These are phyloP conservation scores for Clarias platycephalus DNA, from an alignment of 2,797 vertebrate species.

Conservation along the genomic window DNA sequence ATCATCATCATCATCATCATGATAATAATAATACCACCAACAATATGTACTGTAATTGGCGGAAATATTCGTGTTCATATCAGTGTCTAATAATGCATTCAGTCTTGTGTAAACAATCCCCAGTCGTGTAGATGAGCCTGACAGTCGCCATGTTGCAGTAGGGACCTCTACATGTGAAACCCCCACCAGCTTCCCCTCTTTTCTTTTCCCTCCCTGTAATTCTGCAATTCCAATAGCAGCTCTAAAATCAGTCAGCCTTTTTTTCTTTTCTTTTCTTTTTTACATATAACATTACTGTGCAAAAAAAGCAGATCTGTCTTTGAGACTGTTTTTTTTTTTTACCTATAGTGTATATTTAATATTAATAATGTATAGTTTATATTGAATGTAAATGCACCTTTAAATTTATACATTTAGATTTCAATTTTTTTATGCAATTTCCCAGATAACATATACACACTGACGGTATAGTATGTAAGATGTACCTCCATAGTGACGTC, in stretches of 20 bases:
- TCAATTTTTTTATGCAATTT: background rate
- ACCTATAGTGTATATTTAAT: background rate
- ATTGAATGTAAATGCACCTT: background rate
- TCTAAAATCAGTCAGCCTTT: background rate
- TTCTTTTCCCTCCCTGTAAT: background rate
- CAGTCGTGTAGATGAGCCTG: background rate
- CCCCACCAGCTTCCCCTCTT: background rate
- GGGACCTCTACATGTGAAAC: background rate
- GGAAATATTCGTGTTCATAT: background rate
- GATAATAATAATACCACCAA: background rate
- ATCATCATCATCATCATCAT: background rate
- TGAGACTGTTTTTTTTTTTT: background rate
- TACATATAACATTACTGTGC: background rate
- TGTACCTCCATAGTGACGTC: background rate
- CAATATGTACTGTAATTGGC: background rate
- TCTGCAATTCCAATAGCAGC: background rate
- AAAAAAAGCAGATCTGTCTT: background rate
- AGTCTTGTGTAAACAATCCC: background rate
- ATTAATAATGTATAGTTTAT: background rate
- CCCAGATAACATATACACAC: background rate
- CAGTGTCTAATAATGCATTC: background rate
- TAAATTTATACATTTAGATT: background rate
- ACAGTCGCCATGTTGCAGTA: conserved; percentile 60
- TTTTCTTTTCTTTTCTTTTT: background rate
- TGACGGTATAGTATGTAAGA: background rate